Evolutionary conservation across 2,888 invertebrate genomes (phyloP).

Genomic region (Cryptocheilus praepositus): DNA sequence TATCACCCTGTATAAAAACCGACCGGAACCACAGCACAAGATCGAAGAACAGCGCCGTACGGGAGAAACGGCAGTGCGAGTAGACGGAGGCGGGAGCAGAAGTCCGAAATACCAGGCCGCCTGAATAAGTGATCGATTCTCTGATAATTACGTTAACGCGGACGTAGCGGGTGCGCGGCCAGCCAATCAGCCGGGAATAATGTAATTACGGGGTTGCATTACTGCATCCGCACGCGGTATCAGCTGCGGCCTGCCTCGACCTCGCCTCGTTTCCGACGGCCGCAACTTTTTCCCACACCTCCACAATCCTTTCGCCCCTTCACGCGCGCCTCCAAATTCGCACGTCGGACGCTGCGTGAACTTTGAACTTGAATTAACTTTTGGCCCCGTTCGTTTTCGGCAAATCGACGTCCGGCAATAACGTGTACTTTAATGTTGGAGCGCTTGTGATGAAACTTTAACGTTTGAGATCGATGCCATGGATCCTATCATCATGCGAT

Average conservation of each 20-base stretch:
- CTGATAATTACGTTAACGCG: constrained; percentile 61
- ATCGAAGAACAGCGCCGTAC: not conserved
- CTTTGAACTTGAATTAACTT: no score
- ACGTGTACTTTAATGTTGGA: no score
- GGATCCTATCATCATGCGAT: no score
- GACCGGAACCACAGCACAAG: no score
- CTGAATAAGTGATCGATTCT: constrained; percentile 58
- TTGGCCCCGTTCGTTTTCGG: no score
- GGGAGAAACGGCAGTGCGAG: not conserved
- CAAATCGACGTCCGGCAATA: no score
- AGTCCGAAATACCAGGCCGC: constrained; percentile 35
- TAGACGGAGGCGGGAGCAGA: constrained; percentile 8
- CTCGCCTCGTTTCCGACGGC: constrained; percentile 17
- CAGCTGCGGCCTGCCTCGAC: constrained; percentile 40
- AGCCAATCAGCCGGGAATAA: constrained; percentile 59
- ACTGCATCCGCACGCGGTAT: constrained; percentile 41
- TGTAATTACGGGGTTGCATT: constrained; percentile 58
- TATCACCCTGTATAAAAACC: no score
- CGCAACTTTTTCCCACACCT: not conserved
- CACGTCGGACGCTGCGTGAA: no score
- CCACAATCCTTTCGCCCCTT: not conserved
- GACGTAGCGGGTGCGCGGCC: constrained; percentile 29
- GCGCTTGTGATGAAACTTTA: no score
- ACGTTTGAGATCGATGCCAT: no score
- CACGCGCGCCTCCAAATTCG: not conserved